Percentiles rank a stretch among this genome's conserved stretches.
Conservation (phyloP, 2,113 vertebrate genomes). For the Triplophysa tibetana region DNA sequence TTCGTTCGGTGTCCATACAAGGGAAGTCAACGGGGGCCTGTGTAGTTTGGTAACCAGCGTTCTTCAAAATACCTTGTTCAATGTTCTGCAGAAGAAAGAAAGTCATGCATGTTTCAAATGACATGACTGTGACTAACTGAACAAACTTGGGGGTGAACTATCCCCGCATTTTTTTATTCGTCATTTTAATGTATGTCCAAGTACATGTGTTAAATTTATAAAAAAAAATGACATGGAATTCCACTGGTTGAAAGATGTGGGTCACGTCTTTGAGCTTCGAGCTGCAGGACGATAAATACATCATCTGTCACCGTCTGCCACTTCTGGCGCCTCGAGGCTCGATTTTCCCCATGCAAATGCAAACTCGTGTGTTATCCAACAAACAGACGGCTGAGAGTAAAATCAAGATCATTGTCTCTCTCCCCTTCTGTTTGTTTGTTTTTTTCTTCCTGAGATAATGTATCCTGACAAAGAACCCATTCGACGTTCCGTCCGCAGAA, state of each 20-base stretch:
- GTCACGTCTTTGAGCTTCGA: not conserved
- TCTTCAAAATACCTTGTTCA: too few species aligned
- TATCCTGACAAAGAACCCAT: not conserved
- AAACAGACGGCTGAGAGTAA: not conserved
- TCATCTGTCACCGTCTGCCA: not conserved
- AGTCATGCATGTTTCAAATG: too few species aligned
- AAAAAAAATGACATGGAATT: not conserved
- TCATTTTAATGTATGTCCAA: too few species aligned
- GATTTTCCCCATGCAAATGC: not conserved
- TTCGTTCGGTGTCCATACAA: too few species aligned
- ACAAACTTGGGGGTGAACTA: too few species aligned
- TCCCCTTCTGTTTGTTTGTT: not conserved
- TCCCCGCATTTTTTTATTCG: too few species aligned
- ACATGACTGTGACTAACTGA: too few species aligned
- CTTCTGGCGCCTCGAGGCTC: not conserved
- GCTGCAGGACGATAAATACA: not conserved
- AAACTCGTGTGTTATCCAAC: not conserved
- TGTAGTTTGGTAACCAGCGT: too few species aligned
- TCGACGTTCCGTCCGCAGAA: not conserved
- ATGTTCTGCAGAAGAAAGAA: too few species aligned
- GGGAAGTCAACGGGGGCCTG: too few species aligned
- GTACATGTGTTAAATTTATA: too few species aligned
- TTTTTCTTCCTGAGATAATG: not conserved
- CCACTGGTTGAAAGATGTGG: not conserved
- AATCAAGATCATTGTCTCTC: conserved; percentile 8